These are phyloP conservation scores for Lanius collurio DNA, from an alignment of 2,113 vertebrate genomes.

Conservation along the genomic window DNA sequence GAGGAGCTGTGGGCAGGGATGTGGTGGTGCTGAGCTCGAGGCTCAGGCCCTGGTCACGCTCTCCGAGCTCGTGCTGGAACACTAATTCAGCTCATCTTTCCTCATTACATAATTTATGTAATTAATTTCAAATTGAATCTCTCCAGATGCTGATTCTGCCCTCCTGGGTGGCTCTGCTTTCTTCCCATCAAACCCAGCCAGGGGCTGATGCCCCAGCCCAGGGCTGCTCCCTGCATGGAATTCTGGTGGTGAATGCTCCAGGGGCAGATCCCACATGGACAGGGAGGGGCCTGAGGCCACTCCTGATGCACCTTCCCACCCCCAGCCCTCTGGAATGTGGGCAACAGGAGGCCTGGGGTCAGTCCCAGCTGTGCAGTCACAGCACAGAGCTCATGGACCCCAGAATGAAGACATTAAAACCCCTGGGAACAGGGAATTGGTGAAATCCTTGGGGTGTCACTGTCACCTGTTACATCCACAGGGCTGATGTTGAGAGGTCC, in stretches of 20 bases:
- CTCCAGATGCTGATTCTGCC: constrained; percentile 16
- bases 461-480: fast-evolving
- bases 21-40: not conserved
- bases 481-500: not conserved
- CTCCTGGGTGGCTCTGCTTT: not conserved
- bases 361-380: not conserved
- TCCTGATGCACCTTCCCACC: fast-evolving
- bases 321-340: not conserved
- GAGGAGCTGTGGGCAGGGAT: not conserved
- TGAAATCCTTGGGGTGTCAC: not conserved
- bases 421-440: not conserved
- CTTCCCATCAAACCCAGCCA: not conserved
- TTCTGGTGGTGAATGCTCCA: not conserved
- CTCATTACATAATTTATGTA: constrained; percentile 12
- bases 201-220: fast-evolving
- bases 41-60: not conserved
- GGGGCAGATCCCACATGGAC: not conserved
- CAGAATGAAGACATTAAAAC: not conserved
- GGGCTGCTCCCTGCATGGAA: not conserved
- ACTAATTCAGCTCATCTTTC: not conserved
- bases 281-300: not conserved
- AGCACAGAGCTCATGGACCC: fast-evolving
- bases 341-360: not conserved
- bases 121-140: constrained; percentile 19
- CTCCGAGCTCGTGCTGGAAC: not conserved